A percentile compares a stretch with the other conserved stretches of the same genome.
Conservation (phyloP, 2,113 vertebrate species). For the Andinoacara biseriatus region DNA sequence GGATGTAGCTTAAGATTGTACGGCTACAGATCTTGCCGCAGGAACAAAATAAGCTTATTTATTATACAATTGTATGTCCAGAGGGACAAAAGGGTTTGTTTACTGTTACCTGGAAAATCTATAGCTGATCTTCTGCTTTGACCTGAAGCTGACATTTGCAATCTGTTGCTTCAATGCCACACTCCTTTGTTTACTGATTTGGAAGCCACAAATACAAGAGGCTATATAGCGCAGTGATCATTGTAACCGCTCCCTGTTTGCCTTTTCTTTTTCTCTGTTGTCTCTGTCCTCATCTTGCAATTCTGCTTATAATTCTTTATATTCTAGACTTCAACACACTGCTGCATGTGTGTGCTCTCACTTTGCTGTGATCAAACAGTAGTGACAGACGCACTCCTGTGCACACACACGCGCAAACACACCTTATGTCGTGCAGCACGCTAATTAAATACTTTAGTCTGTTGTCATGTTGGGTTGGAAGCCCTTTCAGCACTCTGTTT, state of each 20-base stretch:
- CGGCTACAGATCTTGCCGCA: background rate
- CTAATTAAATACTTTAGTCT: conserved; percentile 9
- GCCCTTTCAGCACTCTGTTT: conserved; percentile 6
- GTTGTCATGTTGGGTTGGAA: background rate
- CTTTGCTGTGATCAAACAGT: conserved; percentile 69
- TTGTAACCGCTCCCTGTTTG: background rate
- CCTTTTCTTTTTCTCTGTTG: background rate
- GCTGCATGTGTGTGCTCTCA: conserved; percentile 46
- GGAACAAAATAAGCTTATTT: background rate
- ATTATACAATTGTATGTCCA: background rate
- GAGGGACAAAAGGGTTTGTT: background rate
- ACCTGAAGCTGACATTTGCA: background rate
- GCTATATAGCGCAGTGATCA: background rate
- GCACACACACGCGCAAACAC: background rate
- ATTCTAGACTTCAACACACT: background rate
- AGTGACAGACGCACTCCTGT: conserved; percentile 29
- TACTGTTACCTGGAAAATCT: background rate
- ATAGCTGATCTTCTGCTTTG: background rate
- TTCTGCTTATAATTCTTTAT: background rate
- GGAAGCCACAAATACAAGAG: background rate
- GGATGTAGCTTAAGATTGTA: fast-evolving
- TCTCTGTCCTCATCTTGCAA: background rate
- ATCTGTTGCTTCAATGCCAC: background rate
- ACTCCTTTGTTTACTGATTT: background rate
- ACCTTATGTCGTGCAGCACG: background rate